Conservation (phyloP, 2,797 vertebrate species). For the Labeo calbasu region DNA sequence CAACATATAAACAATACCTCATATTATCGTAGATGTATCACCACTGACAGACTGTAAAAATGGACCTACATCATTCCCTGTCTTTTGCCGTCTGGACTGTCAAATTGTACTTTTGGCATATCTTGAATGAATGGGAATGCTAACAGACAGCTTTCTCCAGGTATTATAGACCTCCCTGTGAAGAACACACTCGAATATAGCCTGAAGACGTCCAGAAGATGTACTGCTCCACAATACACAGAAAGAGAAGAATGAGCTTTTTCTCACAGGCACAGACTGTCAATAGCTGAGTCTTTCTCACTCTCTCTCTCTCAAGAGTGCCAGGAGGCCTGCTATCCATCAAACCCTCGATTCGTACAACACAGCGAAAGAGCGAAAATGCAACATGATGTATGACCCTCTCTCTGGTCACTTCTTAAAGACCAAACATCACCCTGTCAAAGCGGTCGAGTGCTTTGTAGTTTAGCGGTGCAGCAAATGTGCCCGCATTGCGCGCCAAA, state of each 20-base stretch:
- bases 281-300: conserved; percentile 24
- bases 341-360: conserved; percentile 71
- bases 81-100: neutral
- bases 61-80: neutral
- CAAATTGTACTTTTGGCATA: neutral
- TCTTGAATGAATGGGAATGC: neutral
- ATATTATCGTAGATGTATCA: neutral
- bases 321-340: conserved; percentile 72
- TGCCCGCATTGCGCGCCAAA: neutral
- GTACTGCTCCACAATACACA: conserved; percentile 38
- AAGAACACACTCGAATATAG: conserved; percentile 24
- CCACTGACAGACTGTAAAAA: neutral
- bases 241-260: conserved; percentile 34
- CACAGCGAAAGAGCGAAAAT: conserved; percentile 57
- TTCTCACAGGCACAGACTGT: conserved; percentile 38
- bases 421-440: conserved; percentile 19
- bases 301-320: conserved; percentile 30
- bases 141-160: neutral
- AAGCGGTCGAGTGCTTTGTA: neutral
- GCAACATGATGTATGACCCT: conserved; percentile 74
- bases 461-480: conserved; percentile 14
- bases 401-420: conserved; percentile 67
- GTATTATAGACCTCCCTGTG: conserved; percentile 14
- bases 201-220: conserved; percentile 13
- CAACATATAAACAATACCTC: neutral